A percentile compares a stretch with the other conserved stretches of the same genome.
phyloP scores from a whole-genome alignment of 2,113 vertebrate species.

The Nesospiza acunhae region DNA sequence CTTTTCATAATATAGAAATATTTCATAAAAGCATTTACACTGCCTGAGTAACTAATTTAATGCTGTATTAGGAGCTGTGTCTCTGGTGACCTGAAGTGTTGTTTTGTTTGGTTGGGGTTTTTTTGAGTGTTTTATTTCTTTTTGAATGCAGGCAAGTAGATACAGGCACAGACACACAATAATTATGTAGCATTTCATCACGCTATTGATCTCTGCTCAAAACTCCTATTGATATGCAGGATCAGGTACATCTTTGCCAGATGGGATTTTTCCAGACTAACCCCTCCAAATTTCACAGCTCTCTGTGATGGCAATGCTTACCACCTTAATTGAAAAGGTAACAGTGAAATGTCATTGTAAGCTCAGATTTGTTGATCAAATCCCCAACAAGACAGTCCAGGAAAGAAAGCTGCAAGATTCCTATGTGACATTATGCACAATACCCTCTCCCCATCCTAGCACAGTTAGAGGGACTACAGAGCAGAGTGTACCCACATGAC shows the following conservation, averaged over 20 bases:
- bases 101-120: no score
- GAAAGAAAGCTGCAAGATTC: not conserved
- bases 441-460: not conserved
- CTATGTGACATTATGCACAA: not conserved
- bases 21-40: not conserved
- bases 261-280: not conserved
- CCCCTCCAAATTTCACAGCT: not conserved
- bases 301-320: not conserved
- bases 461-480: not conserved
- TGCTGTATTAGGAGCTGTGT: not conserved
- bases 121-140: not conserved
- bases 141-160: not conserved
- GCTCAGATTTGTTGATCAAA: not conserved
- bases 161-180: not conserved
- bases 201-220: slow-evolving; percentile 8
- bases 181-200: not conserved
- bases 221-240: slow-evolving; percentile 20
- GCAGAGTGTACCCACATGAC: not conserved
- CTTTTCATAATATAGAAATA: not conserved
- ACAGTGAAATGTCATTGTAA: not conserved
- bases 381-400: not conserved
- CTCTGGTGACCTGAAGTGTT: not conserved
- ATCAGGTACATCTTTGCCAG: not conserved
- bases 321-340: not conserved
- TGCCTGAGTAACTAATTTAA: not conserved